Evolutionary conservation across 1,140 invertebrate genomes (phyloP).

Genomic region (Drosophila lowei): DNA sequence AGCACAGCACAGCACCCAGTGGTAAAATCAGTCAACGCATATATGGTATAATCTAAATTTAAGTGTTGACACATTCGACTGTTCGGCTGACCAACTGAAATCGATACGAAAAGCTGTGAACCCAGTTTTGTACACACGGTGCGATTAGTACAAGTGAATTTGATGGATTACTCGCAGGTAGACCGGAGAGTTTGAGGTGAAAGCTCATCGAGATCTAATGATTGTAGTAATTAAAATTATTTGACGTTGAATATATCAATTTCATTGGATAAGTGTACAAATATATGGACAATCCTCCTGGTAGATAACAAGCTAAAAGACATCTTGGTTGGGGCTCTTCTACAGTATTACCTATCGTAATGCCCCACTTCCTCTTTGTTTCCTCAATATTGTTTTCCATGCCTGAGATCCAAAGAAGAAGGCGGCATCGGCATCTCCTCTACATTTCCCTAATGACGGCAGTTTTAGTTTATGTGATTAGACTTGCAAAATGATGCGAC

Average conservation of each 20-base stretch:
- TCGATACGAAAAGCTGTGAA: slow-evolving; percentile 34
- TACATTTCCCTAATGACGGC: slow-evolving; percentile 37
- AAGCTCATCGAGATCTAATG: no score
- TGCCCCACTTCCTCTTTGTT: no score
- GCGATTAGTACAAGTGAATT: no score
- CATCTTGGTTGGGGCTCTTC: no score
- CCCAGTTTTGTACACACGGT: not conserved
- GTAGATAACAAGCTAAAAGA: no score
- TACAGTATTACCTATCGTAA: slow-evolving; percentile 11
- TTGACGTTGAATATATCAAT: no score
- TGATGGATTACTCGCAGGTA: no score
- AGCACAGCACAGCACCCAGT: slow-evolving; percentile 46
- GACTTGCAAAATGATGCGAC: slow-evolving; percentile 60
- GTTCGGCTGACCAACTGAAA: slow-evolving; percentile 23
- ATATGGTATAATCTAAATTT: slow-evolving; percentile 82
- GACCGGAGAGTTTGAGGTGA: no score
- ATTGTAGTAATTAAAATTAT: no score
- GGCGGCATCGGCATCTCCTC: slow-evolving; percentile 7
- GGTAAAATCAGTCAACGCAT: slow-evolving; percentile 67
- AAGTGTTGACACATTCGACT: slow-evolving; percentile 78
- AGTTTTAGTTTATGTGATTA: slow-evolving; percentile 66
- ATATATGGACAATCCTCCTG: no score
- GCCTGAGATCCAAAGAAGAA: slow-evolving; percentile 30
- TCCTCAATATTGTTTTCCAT: slow-evolving; percentile 9
- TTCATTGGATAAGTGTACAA: slow-evolving; percentile 15